These are phyloP conservation scores for Drosophila paracracens DNA, from an alignment of 2,888 invertebrate species.

Conservation along the genomic window DNA sequence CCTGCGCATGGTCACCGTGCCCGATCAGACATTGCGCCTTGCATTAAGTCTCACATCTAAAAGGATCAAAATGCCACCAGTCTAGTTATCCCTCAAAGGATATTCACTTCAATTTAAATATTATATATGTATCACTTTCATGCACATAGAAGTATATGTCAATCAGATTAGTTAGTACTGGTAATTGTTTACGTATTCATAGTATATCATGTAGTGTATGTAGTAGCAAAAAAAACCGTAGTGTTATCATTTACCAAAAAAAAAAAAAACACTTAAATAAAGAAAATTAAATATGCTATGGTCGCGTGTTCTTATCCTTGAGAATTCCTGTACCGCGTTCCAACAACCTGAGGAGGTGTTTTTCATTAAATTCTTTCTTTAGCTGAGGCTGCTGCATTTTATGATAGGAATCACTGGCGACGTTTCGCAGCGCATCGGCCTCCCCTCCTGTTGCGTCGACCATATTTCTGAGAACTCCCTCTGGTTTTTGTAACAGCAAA, in stretches of 20 bases:
- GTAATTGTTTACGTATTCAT: constrained; percentile 9
- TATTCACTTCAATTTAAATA: neutral
- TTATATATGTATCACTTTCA: neutral
- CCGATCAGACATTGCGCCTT: constrained; percentile 82
- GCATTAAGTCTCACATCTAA: constrained; percentile 39
- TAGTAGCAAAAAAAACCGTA: neutral
- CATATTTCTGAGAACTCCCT: constrained; percentile 88
- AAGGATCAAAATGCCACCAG: constrained; percentile 8
- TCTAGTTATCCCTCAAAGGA: neutral
- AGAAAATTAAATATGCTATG: neutral
- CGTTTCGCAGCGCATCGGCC: constrained; percentile 83
- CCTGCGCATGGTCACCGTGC: constrained; percentile 88
- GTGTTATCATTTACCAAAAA: constrained; percentile 16
- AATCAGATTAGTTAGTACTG: constrained; percentile 2
- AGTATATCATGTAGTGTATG: constrained; percentile 27
- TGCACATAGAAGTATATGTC: neutral
- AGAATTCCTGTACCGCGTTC: constrained; percentile 44
- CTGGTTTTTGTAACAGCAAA: constrained; percentile 87
- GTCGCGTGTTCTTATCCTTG: constrained; percentile 28
- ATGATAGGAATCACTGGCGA: constrained; percentile 84
- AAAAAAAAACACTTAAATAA: constrained; percentile 1
- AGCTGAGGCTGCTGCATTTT: constrained; percentile 15
- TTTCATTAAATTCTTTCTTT: constrained; percentile 7
- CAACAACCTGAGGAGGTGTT: constrained; percentile 33
- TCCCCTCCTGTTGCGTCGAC: constrained; percentile 87